Evolutionary conservation across 2,113 vertebrate species (phyloP).

Genomic region (Irena cyanogastra): DNA sequence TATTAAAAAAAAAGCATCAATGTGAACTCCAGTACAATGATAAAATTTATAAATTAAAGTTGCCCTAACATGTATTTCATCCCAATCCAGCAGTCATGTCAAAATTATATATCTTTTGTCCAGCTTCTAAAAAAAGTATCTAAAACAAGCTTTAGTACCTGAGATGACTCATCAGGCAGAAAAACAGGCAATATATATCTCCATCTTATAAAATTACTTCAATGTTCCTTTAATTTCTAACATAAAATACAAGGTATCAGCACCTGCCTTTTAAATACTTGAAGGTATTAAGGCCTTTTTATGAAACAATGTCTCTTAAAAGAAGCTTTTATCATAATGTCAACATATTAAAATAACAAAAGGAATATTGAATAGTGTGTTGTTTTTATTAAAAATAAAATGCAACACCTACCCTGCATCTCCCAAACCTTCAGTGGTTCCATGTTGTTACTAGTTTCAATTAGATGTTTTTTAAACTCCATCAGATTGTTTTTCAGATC

Average conservation of each 20-base stretch:
- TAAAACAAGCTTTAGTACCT: not conserved
- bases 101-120: not conserved
- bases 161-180: not conserved
- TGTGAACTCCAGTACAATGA: not conserved
- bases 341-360: not conserved
- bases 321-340: not conserved
- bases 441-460: conserved; percentile 87
- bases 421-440: conserved; percentile 94
- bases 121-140: not conserved
- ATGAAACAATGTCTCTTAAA: not conserved
- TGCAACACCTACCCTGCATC: conserved; percentile 82
- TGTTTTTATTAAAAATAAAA: not conserved
- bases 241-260: not conserved
- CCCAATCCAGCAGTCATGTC: not conserved
- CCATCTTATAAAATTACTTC: not conserved
- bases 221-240: not conserved
- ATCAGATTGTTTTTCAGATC: conserved; percentile 81
- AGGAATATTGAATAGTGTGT: not conserved
- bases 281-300: not conserved
- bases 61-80: not conserved
- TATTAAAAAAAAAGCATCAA: not conserved
- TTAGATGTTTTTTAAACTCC: conserved; percentile 85
- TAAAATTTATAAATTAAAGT: not conserved
- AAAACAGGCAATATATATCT: not conserved
- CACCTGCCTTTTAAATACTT: not conserved